A percentile compares a stretch with the other conserved stretches of the same genome.
Evolutionary conservation across 1,140 invertebrate species (phyloP).

Genomic region (Drosophila ogumai): DNA sequence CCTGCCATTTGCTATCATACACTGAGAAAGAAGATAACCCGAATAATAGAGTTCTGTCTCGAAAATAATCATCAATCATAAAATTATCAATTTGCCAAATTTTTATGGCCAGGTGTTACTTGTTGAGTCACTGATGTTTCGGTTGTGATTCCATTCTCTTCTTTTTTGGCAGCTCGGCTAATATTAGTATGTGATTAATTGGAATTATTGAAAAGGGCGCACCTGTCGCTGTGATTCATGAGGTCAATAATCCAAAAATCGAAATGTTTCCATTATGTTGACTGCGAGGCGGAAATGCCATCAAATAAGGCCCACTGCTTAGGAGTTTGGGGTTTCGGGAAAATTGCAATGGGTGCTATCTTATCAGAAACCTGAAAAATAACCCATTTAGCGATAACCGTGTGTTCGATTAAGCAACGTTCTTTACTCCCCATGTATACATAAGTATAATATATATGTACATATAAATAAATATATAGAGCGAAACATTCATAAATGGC

Average conservation of each 20-base stretch:
- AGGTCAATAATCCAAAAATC: constrained; percentile 16
- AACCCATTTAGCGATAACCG: constrained; percentile 43
- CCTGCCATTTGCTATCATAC: neutral
- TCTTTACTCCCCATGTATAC: constrained; percentile 3
- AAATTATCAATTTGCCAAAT: constrained; percentile 15
- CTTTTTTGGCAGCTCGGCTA: constrained; percentile 8
- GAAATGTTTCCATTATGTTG: constrained; percentile 19
- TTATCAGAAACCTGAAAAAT: constrained; percentile 41
- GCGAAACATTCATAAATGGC: constrained; percentile 51
- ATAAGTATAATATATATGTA: neutral
- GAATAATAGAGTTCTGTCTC: neutral
- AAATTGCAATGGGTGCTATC: constrained; percentile 37
- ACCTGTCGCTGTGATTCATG: constrained; percentile 29
- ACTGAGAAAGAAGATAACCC: neutral
- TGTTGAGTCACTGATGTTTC: constrained; percentile 15
- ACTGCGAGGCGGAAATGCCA: constrained; percentile 31
- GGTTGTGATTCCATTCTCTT: neutral
- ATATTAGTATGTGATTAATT: constrained; percentile 35
- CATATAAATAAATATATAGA: neutral
- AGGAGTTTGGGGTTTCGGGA: constrained; percentile 3
- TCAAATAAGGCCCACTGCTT: neutral
- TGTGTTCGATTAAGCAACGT: constrained; percentile 46
- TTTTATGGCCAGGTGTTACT: constrained; percentile 12
- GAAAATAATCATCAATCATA: constrained; percentile 30
- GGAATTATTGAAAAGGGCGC: constrained; percentile 28